phyloP scores from a whole-genome alignment of 2,888 invertebrate genomes.

The Diarsia rubi region DNA sequence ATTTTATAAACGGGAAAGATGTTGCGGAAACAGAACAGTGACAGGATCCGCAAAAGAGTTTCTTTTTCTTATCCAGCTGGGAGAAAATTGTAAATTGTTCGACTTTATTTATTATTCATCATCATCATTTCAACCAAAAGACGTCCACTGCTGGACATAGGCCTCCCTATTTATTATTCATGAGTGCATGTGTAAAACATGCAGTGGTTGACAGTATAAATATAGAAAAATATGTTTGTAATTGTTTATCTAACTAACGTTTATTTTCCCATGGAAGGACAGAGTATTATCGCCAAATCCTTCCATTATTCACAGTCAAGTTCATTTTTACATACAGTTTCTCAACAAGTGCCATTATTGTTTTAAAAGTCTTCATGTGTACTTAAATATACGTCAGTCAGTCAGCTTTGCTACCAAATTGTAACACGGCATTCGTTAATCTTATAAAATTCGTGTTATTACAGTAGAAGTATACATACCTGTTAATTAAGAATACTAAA shows the following conservation, averaged over 20 bases:
- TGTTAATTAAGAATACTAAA: background rate
- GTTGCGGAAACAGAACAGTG: constrained; percentile 4
- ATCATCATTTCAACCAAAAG: too few relatives aligned
- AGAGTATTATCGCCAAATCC: background rate
- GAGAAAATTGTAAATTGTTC: constrained; percentile 15
- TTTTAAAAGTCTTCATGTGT: background rate
- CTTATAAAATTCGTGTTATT: background rate
- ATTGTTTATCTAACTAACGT: constrained; percentile 15
- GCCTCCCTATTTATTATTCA: constrained; percentile 8
- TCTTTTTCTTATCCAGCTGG: constrained; percentile 4
- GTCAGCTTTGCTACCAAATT: background rate
- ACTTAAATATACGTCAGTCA: background rate
- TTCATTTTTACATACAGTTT: background rate
- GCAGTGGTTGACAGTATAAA: background rate
- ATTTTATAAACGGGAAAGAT: background rate
- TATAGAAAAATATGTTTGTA: background rate
- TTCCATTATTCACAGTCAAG: background rate
- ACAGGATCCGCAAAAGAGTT: constrained; percentile 6
- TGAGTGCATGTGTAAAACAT: constrained; percentile 1
- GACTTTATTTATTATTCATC: constrained; percentile 8
- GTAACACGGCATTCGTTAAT: background rate
- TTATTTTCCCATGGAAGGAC: constrained; percentile 10
- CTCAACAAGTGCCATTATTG: background rate
- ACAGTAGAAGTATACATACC: background rate
- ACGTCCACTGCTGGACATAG: too few relatives aligned